These are phyloP conservation scores for Harlomillsia oculata DNA, from an alignment of 1,140 invertebrate genomes.

Conservation along the genomic window DNA sequence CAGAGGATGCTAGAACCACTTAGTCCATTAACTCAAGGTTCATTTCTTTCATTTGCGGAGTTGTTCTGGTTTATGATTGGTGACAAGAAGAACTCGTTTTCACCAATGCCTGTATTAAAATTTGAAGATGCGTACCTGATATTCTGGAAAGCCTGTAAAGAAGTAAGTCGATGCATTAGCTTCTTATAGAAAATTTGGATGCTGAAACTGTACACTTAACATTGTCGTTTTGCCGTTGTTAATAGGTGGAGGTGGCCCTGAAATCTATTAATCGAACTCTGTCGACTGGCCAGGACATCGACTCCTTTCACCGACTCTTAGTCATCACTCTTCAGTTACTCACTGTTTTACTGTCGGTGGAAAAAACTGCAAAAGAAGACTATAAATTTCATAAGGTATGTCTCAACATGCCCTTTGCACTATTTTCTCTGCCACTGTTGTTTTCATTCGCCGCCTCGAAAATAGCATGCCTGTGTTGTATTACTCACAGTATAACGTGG, in stretches of 20 bases:
- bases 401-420: not conserved
- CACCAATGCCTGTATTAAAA: conserved; percentile 61
- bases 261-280: conserved; percentile 16
- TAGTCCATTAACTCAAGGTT: conserved; percentile 87
- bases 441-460: not conserved
- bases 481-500: too few species aligned
- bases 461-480: not conserved
- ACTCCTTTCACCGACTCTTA: conserved; percentile 68
- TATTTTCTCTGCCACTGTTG: not conserved
- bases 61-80: conserved; percentile 89
- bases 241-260: conserved; percentile 23
- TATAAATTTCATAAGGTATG: conserved; percentile 37
- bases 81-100: conserved; percentile 45
- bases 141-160: conserved; percentile 64
- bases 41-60: conserved; percentile 85
- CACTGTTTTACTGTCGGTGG: conserved; percentile 39
- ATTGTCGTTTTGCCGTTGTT: not conserved
- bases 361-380: conserved; percentile 30
- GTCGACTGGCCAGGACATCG: conserved; percentile 52
- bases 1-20: conserved; percentile 75
- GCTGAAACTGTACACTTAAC: too few species aligned
- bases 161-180: conserved; percentile 42
- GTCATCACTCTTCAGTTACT: conserved; percentile 66
- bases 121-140: conserved; percentile 72
- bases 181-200: not conserved